Evolutionary conservation across 37 sponge, comb jelly and placozoan species (phyloP).

Genomic region (Ianthella basta): DNA sequence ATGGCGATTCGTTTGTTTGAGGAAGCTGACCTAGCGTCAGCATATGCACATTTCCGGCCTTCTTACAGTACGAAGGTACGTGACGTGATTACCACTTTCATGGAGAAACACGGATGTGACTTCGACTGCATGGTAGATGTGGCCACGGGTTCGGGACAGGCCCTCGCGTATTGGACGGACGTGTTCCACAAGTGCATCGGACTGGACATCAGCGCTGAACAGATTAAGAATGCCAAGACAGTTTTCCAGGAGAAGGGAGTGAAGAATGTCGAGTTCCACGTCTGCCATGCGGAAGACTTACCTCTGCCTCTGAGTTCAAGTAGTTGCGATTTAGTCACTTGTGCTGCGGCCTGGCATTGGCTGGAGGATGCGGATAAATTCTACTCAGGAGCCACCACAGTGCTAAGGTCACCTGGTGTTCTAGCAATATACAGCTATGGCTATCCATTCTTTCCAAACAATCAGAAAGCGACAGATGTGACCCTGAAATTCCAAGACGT

Average conservation of each 20-base stretch:
- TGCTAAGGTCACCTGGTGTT: slow-evolving; percentile 57
- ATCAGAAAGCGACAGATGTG: slow-evolving; percentile 28
- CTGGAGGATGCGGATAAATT: slow-evolving; percentile 26
- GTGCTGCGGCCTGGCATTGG: slow-evolving; percentile 87
- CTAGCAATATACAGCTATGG: slow-evolving; percentile 84
- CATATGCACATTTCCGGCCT: slow-evolving; percentile 58
- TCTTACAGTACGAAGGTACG: slow-evolving; percentile 47
- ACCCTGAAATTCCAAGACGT: slow-evolving; percentile 48
- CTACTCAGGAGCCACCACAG: slow-evolving; percentile 54
- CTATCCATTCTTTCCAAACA: slow-evolving; percentile 2
- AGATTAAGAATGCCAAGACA: slow-evolving; percentile 50
- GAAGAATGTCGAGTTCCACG: slow-evolving; percentile 54
- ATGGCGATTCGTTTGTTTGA: slow-evolving; percentile 32
- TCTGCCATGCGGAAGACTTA: slow-evolving; percentile 37
- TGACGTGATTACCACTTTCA: slow-evolving; percentile 47
- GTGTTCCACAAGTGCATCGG: slow-evolving; percentile 54
- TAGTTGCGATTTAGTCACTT: slow-evolving; percentile 65
- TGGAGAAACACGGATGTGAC: slow-evolving; percentile 36
- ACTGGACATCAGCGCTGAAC: slow-evolving; percentile 76
- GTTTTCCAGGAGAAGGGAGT: background rate
- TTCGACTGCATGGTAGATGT: slow-evolving; percentile 62
- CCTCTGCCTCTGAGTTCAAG: slow-evolving; percentile 40
- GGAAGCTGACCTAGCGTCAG: slow-evolving; percentile 36
- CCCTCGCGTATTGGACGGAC: slow-evolving; percentile 49
- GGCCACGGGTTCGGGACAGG: slow-evolving; percentile 85